Evolutionary conservation across 30 jellyfish, hydroid and myxozoan species (phyloP).

Genomic region (Cassiopea andromeda): DNA sequence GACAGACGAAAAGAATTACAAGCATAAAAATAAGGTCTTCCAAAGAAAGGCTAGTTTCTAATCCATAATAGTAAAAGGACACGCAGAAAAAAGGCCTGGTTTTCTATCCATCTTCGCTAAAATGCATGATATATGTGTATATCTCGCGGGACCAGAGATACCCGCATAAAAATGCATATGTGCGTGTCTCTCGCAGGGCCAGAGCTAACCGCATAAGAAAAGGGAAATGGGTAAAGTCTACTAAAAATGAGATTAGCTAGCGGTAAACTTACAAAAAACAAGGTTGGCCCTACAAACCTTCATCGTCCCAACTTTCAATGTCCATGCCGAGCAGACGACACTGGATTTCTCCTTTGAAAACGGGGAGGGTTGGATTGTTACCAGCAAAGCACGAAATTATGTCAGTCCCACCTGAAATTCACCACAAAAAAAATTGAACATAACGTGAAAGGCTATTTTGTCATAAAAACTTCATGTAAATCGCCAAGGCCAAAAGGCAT

Average conservation of each 20-base stretch:
- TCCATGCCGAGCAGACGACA: conserved; percentile 96
- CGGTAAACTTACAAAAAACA: too few species aligned
- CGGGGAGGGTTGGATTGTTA: conserved; percentile 93
- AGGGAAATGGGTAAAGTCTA: neutral
- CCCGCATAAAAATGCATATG: too few species aligned
- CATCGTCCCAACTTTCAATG: conserved; percentile 87
- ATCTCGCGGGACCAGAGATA: too few species aligned
- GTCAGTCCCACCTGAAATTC: conserved; percentile 98
- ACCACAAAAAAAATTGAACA: neutral
- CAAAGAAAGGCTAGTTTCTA: neutral
- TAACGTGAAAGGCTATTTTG: too few species aligned
- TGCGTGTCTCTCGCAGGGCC: too few species aligned
- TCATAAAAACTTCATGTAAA: too few species aligned
- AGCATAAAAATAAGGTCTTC: neutral
- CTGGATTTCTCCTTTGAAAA: conserved; percentile 97
- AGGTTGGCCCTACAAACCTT: conserved; percentile 44
- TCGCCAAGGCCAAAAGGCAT: too few species aligned
- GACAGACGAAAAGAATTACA: neutral
- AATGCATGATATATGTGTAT: too few species aligned
- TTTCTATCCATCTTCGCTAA: too few species aligned
- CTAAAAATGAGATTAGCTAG: neutral
- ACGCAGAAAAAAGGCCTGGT: too few species aligned
- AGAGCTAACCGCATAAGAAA: too few species aligned
- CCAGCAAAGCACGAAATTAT: conserved; percentile 99
- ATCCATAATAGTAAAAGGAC: neutral